Base-by-base conservation (phyloP, 2,888 invertebrate genomes). In the Andrena flavipes region DNA sequence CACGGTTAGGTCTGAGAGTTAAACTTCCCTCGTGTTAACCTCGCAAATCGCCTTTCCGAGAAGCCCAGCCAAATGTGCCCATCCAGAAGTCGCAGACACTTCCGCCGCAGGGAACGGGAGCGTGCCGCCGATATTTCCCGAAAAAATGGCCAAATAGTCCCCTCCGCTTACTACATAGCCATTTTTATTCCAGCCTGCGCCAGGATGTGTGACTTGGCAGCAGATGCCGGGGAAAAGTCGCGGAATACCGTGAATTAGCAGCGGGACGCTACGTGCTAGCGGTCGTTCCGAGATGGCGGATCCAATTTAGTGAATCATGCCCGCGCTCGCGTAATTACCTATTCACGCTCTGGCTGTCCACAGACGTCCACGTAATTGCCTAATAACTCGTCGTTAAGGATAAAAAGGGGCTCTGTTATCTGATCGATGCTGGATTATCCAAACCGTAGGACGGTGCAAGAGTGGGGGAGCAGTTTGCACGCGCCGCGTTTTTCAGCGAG, bases 131-230 rank as follows among this genome's bases (percentile, higher is more conserved):
- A 62, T 62, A n/a, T 62, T n/a, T n/a, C n/a, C 2, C 33, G 1
- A n/a, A 29, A 23, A 62, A 26, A 23, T 35, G 8, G 10, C 48
- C 6, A 26, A 56, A 48, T 10, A 23, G 23, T 8, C 7, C 20
- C 20, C 30, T 2, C 16, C 10, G 16, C 3, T 13, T 20, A 48
- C 48, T 10, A 59, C 65, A 20, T 29, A 42, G 51, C 33, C 35
- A 29, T 10, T 64, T 59, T 65, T 67, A 60, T 73, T 60, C 65
- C 51, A 10, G n/a, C 23, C 3, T 16, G 70, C 33, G 59, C 29
- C 64, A 8, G 64, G 71, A 73, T 60, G 69, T 80, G 80, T 62
- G 76, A 87, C 87, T 84, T 76, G 87, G 82, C 87, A 84, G 62
- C 75, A 78, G 54, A 8, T 8, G 13, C 26, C 23, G 26, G 29